Percentiles rank a stretch among this genome's conserved stretches.
phyloP scores from a whole-genome alignment of 2,113 vertebrate genomes.

The Mus pahari region DNA sequence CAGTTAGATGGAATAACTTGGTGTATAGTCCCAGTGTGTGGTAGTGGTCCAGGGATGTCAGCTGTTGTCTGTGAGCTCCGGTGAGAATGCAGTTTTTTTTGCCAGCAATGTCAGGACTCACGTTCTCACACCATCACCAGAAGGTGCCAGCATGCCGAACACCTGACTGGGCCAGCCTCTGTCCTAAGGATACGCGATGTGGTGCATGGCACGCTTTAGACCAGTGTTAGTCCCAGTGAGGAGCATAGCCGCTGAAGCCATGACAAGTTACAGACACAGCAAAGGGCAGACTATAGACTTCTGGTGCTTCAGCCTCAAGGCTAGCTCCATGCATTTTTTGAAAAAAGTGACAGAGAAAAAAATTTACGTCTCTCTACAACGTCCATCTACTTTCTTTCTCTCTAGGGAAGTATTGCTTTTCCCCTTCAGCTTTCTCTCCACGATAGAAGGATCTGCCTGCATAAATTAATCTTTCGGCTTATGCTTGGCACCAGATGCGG shows the following conservation, averaged over 20 bases:
- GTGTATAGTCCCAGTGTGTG: neutral
- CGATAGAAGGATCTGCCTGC: neutral
- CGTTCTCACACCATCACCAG: neutral
- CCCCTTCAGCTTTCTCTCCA: neutral
- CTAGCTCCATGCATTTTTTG: neutral
- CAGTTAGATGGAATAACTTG: neutral
- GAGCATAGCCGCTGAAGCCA: neutral
- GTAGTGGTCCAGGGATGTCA: neutral
- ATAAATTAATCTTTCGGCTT: neutral
- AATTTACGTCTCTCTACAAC: neutral
- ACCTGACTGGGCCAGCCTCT: neutral
- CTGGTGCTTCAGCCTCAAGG: neutral
- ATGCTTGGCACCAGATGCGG: neutral
- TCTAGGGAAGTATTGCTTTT: neutral
- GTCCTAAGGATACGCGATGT: neutral
- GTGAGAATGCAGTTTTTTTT: neutral
- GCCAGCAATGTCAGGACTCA: no score
- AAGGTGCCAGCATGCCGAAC: neutral
- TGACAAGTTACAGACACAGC: neutral
- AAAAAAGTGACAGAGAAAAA: neutral
- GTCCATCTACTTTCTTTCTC: neutral
- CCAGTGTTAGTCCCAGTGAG: neutral
- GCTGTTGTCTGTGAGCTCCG: neutral
- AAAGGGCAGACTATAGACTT: neutral
- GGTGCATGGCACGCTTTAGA: neutral